phyloP scores from a whole-genome alignment of 1,140 invertebrate genomes.

The Coptotermes formosanus region DNA sequence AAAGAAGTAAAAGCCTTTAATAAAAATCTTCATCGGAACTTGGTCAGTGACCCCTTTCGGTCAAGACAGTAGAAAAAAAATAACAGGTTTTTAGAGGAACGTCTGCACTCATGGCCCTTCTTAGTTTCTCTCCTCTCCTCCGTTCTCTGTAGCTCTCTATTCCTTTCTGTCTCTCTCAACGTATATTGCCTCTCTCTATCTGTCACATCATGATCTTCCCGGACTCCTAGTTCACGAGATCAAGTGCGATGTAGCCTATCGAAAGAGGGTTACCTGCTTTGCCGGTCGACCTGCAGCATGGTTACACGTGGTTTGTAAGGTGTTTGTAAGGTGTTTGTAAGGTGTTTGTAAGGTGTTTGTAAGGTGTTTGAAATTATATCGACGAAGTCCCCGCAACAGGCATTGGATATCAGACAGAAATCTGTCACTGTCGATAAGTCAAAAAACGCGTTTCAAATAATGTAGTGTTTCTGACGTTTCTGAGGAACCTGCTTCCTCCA shows the following conservation, averaged over 20 bases:
- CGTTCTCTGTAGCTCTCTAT: not conserved
- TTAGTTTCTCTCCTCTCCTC: not conserved
- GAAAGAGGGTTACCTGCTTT: not conserved
- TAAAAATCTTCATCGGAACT: not conserved
- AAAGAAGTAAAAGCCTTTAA: not conserved
- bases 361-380: too few species aligned
- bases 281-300: not conserved
- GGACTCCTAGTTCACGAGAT: not conserved
- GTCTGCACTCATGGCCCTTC: not conserved
- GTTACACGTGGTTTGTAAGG: too few species aligned
- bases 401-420: too few species aligned
- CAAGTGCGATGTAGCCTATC: not conserved
- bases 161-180: not conserved
- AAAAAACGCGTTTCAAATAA: too few species aligned
- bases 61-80: not conserved
- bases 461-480: too few species aligned
- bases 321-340: too few species aligned
- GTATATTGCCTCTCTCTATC: not conserved
- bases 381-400: too few species aligned
- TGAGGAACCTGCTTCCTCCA: too few species aligned
- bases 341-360: too few species aligned
- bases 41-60: conserved; percentile 6
- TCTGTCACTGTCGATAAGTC: too few species aligned
- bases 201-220: not conserved
- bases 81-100: not conserved